Evolutionary conservation across 2,113 vertebrate species (phyloP).

Genomic region (Lates calcarifer): DNA sequence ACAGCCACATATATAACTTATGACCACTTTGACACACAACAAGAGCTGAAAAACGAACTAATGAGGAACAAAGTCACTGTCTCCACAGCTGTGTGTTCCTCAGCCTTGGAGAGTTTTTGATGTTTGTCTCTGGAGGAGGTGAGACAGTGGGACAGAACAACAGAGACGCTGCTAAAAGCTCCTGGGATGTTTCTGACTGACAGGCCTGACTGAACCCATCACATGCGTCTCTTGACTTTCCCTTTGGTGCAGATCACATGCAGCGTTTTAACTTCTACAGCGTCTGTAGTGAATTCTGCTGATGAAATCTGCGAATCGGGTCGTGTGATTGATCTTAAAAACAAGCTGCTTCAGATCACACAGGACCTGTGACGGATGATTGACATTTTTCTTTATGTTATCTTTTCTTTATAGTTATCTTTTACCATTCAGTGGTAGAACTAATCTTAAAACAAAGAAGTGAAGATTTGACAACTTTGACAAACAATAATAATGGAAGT

Average conservation of each 20-base stretch:
- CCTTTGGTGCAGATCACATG: neutral
- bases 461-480: no score
- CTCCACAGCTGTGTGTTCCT: neutral
- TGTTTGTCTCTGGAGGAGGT: neutral
- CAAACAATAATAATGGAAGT: no score
- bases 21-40: neutral
- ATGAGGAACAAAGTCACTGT: neutral
- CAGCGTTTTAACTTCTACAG: neutral
- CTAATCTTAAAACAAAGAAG: no score
- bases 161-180: neutral
- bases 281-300: neutral
- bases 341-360: neutral
- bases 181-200: neutral
- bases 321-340: no score
- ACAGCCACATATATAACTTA: no score
- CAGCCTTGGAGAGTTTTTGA: neutral
- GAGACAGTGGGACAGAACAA: neutral
- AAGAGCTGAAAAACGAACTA: neutral
- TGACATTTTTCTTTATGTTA: neutral
- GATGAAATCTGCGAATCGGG: neutral
- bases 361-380: neutral
- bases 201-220: neutral
- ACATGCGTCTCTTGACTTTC: neutral
- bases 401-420: neutral
- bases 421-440: neutral